Base-by-base conservation (phyloP, 2,888 invertebrate species). In the Phania funesta region DNA sequence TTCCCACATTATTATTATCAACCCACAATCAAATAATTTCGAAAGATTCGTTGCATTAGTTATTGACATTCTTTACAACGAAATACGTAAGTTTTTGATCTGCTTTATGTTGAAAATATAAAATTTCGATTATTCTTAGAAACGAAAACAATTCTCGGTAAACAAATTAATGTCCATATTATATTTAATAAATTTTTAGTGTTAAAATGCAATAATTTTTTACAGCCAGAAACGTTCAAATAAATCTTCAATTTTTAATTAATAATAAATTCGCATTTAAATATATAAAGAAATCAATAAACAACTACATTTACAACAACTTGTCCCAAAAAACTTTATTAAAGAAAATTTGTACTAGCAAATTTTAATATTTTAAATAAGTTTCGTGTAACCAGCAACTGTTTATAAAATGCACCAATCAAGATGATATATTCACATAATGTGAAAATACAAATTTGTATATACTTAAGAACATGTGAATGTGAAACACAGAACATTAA, bases 201-300 rank as follows among this genome's bases (percentile, higher is more conserved):
- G 60, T 35, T 52, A 38, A 52, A 65, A 65, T 35, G n/a, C 3
- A 20, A 64, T 58, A 41, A n/a, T n/a, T n/a, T n/a, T n/a, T n/a
- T n/a, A 46, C 70, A 48, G 52, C 48, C 20, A 62, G 70, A 75
- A 75, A 70, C 24, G 58, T 71, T 46, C 32, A 76, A 65, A 54
- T 46, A 71, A 71, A 70, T 81, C 80, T 81, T 65, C 76, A 76
- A 71, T 32, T 67, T 46, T 76, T 54, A 22, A 22, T 16, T 44
- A 80, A 67, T 65, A 65, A 76, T 54, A 52, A 60, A 38, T 71
- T 71, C 9, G 20, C 29, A 8, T 9, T 11, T n/a, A 29, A 38
- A n/a, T n/a, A n/a, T n/a, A n/a, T n/a, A n/a, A n/a, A n/a, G n/a
- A n/a, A n/a, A n/a, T n/a, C n/a, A n/a, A n/a, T n/a, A n/a, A n/a